Evolutionary conservation across 1,140 invertebrate genomes (phyloP).

Genomic region (Leptinotarsa lineolata): DNA sequence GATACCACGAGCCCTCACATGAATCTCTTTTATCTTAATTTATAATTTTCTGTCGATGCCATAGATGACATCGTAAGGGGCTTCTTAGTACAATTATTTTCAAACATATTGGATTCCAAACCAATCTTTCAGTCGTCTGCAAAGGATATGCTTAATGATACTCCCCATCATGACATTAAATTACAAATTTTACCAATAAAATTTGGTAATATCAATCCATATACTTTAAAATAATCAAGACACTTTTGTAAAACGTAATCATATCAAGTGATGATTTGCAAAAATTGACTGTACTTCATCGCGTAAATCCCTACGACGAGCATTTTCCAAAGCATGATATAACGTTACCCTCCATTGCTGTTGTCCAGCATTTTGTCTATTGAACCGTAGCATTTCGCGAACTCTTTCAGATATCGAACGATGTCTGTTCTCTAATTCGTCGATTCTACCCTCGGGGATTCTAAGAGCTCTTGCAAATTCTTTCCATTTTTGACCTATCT

Average conservation of each 20-base stretch:
- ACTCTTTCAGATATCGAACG: slow-evolving; percentile 7
- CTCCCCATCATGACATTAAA: no score
- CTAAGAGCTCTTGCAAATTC: slow-evolving; percentile 36
- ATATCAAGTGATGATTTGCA: slow-evolving; percentile 22
- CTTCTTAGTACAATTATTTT: no score
- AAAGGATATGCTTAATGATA: no score
- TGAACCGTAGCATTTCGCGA: slow-evolving; percentile 29
- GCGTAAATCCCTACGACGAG: slow-evolving; percentile 37
- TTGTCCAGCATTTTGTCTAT: slow-evolving; percentile 11
- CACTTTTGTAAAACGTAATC: neutral
- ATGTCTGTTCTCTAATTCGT: slow-evolving; percentile 25
- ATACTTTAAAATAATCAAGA: neutral
- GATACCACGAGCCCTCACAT: no score
- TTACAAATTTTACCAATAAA: no score
- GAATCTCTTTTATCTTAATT: no score
- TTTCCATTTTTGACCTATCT: slow-evolving; percentile 39
- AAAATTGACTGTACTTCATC: slow-evolving; percentile 35
- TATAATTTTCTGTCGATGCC: no score
- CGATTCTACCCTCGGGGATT: slow-evolving; percentile 38
- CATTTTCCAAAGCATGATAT: slow-evolving; percentile 24
- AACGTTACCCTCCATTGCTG: slow-evolving; percentile 9
- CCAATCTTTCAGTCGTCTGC: no score
- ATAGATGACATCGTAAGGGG: no score
- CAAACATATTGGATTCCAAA: no score
- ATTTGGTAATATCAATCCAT: no score